Conservation (phyloP, 2,888 invertebrate genomes). For the Eilema griseolum region DNA sequence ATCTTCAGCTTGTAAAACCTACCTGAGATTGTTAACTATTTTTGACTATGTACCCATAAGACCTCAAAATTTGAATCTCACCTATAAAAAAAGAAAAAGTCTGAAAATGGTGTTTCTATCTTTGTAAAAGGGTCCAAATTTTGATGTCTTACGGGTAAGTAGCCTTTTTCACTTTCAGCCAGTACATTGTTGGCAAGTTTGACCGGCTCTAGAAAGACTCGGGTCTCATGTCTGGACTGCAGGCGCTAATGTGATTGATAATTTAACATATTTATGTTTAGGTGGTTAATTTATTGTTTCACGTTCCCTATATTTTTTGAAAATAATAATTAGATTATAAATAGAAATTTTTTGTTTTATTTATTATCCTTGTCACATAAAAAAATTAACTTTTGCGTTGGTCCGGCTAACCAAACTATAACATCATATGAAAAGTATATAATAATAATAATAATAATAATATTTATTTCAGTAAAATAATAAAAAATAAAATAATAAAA, state of each 20-base stretch:
- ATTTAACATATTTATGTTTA: constrained; percentile 73
- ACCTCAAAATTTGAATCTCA: no score
- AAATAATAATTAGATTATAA: constrained; percentile 80
- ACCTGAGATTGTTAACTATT: background rate
- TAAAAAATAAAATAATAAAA: no score
- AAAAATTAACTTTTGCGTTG: no score
- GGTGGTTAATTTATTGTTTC: constrained; percentile 81
- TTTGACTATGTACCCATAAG: background rate
- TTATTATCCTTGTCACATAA: constrained; percentile 30
- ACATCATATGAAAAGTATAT: background rate
- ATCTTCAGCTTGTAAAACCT: no score
- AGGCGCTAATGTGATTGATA: constrained; percentile 67
- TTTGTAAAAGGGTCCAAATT: no score
- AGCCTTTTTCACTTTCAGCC: background rate
- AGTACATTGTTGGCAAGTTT: constrained; percentile 31
- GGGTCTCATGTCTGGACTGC: constrained; percentile 44
- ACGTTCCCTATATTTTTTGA: constrained; percentile 78
- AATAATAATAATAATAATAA: constrained; percentile 38
- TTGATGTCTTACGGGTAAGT: no score
- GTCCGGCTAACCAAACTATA: no score
- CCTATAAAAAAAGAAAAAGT: no score
- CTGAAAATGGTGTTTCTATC: no score
- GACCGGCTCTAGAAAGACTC: constrained; percentile 32
- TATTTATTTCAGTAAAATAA: no score
- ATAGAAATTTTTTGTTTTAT: constrained; percentile 64